Base-by-base conservation (phyloP, 2,888 invertebrate species). In the Megaustenia siamemsis region DNA sequence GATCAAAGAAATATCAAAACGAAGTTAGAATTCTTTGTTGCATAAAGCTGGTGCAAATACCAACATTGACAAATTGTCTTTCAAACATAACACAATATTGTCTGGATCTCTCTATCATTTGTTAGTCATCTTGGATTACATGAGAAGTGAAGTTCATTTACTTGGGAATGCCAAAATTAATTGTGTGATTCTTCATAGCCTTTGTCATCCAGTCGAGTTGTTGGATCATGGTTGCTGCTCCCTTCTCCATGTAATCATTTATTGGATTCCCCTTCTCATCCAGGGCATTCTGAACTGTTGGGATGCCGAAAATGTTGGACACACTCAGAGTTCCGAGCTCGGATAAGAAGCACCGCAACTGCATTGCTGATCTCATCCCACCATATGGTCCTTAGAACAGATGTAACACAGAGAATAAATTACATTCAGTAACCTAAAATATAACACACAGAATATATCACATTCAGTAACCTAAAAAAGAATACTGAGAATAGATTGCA, bases 121-220 rank as follows among this genome's bases (percentile, higher is more conserved):
- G n/a, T n/a, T n/a, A n/a, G n/a, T 49, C 49, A 49, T 49, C 15
- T 49, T 15, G 15, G 15, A 8, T 24, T 10, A 53, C 24, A 8
- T 3, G 3, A 60, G 28, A 6, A 60, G 24, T n/a, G 8, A 60
- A 63, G 12, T 21, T 38, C 4, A 77, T 73, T 71, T 85, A 86
- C 73, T 86, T 35, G 15, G 86, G 87, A 49, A 84, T 35, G 1
- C 87, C 87, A 32, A 28, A 12, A 10, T 40, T 76, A n/a, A 79
- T 82, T 38, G 90, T 83, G 68, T 90, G 90, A 76, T 90, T 89
- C 81, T 92, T 93, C 86, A 94, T 88, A 5, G 94, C 94, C 21
- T 84, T 82, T 0, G 94, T 93, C 85, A 93, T 93, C 94, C 94
- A 94, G 63, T 92, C 92, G 21, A 94, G 89, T 88, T 94, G 94